These are phyloP conservation scores for Chloropsis hardwickii DNA, from an alignment of 2,113 vertebrate genomes.

Conservation along the genomic window DNA sequence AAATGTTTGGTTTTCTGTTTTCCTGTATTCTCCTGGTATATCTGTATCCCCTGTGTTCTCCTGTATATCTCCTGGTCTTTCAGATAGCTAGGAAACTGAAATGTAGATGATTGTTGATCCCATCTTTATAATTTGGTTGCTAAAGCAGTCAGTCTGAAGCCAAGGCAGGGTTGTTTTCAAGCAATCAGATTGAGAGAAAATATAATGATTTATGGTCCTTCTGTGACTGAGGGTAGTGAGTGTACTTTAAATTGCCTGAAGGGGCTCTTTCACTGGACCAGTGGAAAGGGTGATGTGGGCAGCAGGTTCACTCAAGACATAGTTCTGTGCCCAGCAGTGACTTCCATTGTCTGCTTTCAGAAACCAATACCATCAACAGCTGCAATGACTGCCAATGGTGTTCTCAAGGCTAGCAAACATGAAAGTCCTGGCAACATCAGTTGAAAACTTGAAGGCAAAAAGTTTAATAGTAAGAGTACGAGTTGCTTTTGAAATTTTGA, in stretches of 20 bases:
- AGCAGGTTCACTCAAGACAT: rapidly evolving
- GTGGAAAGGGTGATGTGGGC: not conserved
- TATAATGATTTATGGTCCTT: not conserved
- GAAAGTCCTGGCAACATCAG: not conserved
- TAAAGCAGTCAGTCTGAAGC: not conserved
- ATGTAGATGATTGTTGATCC: not conserved
- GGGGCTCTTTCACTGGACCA: not conserved
- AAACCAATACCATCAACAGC: not conserved
- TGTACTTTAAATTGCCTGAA: not conserved
- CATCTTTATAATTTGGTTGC: not conserved
- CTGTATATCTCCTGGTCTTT: not conserved
- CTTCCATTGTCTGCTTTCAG: not conserved
- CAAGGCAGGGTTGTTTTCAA: not conserved
- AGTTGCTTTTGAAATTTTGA: not conserved
- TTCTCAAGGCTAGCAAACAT: not conserved
- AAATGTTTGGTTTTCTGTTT: not conserved
- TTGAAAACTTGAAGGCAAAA: not conserved
- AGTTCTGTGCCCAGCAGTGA: not conserved
- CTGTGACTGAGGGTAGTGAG: not conserved
- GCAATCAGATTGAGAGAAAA: not conserved
- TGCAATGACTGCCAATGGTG: not conserved
- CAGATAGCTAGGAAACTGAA: not conserved
- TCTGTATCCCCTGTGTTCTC: too few species aligned
- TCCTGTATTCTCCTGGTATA: not conserved
- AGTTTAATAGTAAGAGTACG: not conserved